A percentile compares a stretch with the other conserved stretches of the same genome.
Evolutionary conservation across 2,797 vertebrate species (phyloP).

Genomic region (Malacoraja senta): DNA sequence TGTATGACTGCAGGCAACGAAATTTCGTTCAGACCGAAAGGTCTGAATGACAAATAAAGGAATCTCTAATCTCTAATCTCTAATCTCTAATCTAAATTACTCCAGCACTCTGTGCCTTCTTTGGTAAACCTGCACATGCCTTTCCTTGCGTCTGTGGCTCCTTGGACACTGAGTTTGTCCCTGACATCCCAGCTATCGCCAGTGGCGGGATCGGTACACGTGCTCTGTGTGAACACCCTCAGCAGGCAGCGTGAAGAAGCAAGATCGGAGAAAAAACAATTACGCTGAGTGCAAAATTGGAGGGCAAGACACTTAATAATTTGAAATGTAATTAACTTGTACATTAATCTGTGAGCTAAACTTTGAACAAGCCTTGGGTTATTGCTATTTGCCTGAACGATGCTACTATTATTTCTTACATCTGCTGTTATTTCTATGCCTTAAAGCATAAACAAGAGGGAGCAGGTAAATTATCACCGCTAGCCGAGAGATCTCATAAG

Average conservation of each 20-base stretch:
- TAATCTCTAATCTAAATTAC: too few relatives aligned
- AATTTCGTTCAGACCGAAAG: too few relatives aligned
- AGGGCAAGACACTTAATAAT: constrained; percentile 18
- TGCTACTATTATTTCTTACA: background rate
- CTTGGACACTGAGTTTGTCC: too few relatives aligned
- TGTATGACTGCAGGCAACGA: too few relatives aligned
- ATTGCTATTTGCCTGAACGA: background rate
- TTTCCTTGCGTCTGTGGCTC: too few relatives aligned
- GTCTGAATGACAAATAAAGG: too few relatives aligned
- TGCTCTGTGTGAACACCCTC: background rate
- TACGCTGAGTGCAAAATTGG: background rate
- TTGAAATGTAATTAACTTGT: background rate
- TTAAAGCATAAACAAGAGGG: constrained; percentile 19
- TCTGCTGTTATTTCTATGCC: constrained; percentile 3
- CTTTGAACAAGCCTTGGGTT: constrained; percentile 6
- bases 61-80: too few relatives aligned
- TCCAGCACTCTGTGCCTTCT: too few relatives aligned
- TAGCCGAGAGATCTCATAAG: background rate
- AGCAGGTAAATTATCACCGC: background rate
- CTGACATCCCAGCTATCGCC: background rate
- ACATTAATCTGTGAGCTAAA: background rate
- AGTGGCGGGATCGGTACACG: background rate
- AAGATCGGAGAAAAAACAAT: background rate
- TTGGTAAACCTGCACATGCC: too few relatives aligned
- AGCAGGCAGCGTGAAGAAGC: too few relatives aligned